phyloP scores from a whole-genome alignment of 2,888 invertebrate species.

The Epicampocera succincta region DNA sequence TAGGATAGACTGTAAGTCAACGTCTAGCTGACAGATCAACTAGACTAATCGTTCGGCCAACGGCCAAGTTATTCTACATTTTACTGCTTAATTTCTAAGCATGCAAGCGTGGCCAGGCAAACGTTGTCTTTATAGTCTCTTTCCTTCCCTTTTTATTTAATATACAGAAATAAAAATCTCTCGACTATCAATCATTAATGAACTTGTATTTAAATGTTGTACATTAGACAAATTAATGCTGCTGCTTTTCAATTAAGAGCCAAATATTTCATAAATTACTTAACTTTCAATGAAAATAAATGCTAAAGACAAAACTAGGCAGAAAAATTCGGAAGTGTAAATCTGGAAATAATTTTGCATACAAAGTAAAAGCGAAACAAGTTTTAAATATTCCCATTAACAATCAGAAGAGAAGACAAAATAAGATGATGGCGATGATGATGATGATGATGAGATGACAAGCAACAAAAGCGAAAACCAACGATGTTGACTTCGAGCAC shows the following conservation, averaged over 20 bases:
- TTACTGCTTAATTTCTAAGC: no score
- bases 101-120: no score
- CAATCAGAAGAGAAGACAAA: not conserved
- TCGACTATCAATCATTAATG: constrained; percentile 1
- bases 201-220: not conserved
- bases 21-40: no score
- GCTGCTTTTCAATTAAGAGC: not conserved
- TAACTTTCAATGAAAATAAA: constrained; percentile 9
- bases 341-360: constrained; percentile 35
- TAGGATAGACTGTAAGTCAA: no score
- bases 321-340: constrained; percentile 27
- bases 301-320: not conserved
- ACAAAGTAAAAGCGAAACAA: constrained; percentile 28
- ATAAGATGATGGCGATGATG: constrained; percentile 37
- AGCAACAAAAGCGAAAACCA: constrained; percentile 55
- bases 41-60: no score
- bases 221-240: not conserved
- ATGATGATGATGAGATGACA: constrained; percentile 56
- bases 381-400: constrained; percentile 51
- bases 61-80: no score
- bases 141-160: no score
- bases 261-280: constrained; percentile 15
- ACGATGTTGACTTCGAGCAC: constrained; percentile 30
- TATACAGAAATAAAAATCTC: no score
- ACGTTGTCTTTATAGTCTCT: no score